Base-by-base conservation (phyloP, 1,140 invertebrate genomes). In the Drosophila ohnishii region DNA sequence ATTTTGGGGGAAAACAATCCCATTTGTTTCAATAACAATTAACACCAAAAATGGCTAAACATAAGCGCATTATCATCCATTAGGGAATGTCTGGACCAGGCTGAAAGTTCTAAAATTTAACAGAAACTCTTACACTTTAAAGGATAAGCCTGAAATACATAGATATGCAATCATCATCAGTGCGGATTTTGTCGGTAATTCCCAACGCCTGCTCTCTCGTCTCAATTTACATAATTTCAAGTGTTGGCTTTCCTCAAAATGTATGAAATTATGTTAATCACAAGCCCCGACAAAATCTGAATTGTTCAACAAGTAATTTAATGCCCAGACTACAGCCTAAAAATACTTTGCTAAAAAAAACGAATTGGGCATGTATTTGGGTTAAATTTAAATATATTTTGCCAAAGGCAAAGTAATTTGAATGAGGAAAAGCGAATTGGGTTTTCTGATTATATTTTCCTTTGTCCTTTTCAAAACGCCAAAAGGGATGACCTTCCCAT, bases 11-110 rank as follows among this genome's bases (percentile, higher is more conserved):
- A 30, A 16, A 22, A 10, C 67, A 71, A 48, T 40, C n/a, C 42
- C 65, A 71, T 71, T 70, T 71, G 30, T 59, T 59, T 71, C 53
- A 71, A 72, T 72, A 53, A 71, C 53, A 72, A 72, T 72, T 71
- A 72, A 57, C 65, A 57, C 35, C 44, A 71, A 71, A 71, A 71
- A 59, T 57, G 64, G 14, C 7, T 0, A 28, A 48, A 19, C 50
- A 58, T 71, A 71, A 71, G 44, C 51, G 22, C 35, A 71, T 71
- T 71, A 71, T 40, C 66, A 48, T 59, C 16, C 48, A 59, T 59
- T 72, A 71, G 4, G 34, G 13, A 22, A n/a, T n/a, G 34, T n/a
- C 51, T 55, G 51, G 50, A 8, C 22, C 22, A 11, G 48, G 32
- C 1, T 2, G 32, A 32, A 32, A 14, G 16, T 53, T 14, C 8